These are phyloP conservation scores for Diphyllodes magnificus DNA, from an alignment of 2,113 vertebrate genomes.

Conservation along the genomic window DNA sequence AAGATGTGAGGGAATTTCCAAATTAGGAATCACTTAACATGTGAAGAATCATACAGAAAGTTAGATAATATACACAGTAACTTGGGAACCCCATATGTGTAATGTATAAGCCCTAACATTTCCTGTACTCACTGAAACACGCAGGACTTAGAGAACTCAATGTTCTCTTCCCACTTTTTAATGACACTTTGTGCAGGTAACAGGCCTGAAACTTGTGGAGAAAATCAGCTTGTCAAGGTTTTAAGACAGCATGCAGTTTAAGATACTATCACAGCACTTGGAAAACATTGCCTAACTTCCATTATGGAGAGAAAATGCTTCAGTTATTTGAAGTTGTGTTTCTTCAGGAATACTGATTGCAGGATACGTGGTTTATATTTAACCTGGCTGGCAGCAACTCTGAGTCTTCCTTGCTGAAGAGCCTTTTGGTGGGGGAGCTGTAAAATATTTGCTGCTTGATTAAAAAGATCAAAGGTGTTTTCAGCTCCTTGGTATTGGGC, in stretches of 20 bases:
- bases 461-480: not conserved
- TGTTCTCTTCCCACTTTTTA: not conserved
- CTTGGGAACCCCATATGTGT: rapidly evolving
- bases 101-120: not conserved
- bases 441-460: not conserved
- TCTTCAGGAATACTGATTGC: not conserved
- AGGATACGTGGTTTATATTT: constrained; percentile 7
- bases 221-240: not conserved
- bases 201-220: not conserved
- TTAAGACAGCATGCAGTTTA: not conserved
- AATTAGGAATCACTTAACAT: not conserved
- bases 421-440: not conserved
- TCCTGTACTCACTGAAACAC: not conserved
- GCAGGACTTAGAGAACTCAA: not conserved
- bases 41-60: not conserved
- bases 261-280: not conserved
- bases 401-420: not conserved
- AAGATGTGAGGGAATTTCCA: not conserved
- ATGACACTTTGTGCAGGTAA: not conserved
- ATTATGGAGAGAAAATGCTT: not conserved
- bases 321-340: not conserved
- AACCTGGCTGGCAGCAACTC: constrained; percentile 9
- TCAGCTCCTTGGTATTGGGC: not conserved
- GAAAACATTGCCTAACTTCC: not conserved
- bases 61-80: not conserved